Evolutionary conservation across 2,113 vertebrate genomes (phyloP).

Genomic region (Chionis minor): DNA sequence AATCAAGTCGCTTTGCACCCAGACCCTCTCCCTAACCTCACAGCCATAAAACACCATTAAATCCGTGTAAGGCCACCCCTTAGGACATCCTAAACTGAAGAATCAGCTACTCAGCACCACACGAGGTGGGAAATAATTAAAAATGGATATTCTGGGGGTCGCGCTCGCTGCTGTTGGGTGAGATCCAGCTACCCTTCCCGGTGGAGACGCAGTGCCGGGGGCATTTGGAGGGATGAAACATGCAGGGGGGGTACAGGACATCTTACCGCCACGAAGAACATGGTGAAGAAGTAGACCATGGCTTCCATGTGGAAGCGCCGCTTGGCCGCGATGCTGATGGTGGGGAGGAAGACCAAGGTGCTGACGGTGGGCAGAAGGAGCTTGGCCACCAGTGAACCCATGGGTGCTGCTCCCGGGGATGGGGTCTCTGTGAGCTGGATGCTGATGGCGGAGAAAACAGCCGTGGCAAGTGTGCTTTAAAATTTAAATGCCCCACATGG

Average conservation of each 20-base stretch:
- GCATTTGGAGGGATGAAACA: background rate
- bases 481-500: slow-evolving; percentile 75
- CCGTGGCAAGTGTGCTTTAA: slow-evolving; percentile 75
- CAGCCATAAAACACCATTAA: background rate
- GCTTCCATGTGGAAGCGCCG: slow-evolving; percentile 97
- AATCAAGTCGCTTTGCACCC: background rate
- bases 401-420: background rate
- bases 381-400: slow-evolving; percentile 92
- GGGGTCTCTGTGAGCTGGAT: background rate
- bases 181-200: background rate
- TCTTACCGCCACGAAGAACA: slow-evolving; percentile 94
- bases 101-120: background rate
- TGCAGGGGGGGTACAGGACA: background rate
- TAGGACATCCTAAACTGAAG: background rate
- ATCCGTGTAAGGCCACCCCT: background rate
- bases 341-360: slow-evolving; percentile 90
- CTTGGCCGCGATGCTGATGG: slow-evolving; percentile 88
- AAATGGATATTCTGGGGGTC: background rate
- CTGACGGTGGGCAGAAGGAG: slow-evolving; percentile 92
- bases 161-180: background rate
- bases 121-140: fast-evolving
- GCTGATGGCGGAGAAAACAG: slow-evolving; percentile 24
- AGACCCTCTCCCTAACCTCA: background rate
- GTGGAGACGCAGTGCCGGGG: fast-evolving
- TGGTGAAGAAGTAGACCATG: slow-evolving; percentile 99